A percentile compares a stretch with the other conserved stretches of the same genome.
Evolutionary conservation across 2,888 invertebrate genomes (phyloP).

Genomic region (Bombylius major): DNA sequence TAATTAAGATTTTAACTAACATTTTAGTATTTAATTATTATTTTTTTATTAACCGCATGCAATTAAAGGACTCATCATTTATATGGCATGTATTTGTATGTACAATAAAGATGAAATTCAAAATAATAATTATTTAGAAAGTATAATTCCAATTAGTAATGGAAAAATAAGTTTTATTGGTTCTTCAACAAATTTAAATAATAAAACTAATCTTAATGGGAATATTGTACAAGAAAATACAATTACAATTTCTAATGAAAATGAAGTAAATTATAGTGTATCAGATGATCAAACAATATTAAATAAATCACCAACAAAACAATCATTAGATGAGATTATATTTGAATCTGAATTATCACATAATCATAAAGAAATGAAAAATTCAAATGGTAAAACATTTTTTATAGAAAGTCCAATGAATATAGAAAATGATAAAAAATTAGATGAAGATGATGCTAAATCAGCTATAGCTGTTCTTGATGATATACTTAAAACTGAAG

Average conservation of each 20-base stretch:
- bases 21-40: no score
- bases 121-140: constrained; percentile 1
- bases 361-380: constrained; percentile 24
- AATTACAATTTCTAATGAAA: no score
- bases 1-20: no score
- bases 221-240: no score
- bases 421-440: constrained; percentile 17
- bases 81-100: constrained; percentile 28
- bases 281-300: not conserved
- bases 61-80: constrained; percentile 27
- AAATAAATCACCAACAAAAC: constrained; percentile 8
- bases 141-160: not conserved
- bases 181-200: no score
- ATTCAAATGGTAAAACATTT: constrained; percentile 28
- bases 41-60: no score
- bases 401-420: constrained; percentile 22
- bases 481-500: constrained; percentile 28
- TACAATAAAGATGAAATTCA: constrained; percentile 19
- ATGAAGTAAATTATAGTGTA: no score
- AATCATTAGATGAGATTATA: constrained; percentile 25
- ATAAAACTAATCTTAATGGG: no score
- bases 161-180: not conserved
- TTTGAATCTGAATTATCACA: constrained; percentile 24
- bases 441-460: constrained; percentile 23
- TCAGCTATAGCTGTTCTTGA: constrained; percentile 31